A percentile compares a stretch with the other conserved stretches of the same genome.
Conservation (phyloP, 2,888 invertebrate genomes). For the Cosmia pyralina region DNA sequence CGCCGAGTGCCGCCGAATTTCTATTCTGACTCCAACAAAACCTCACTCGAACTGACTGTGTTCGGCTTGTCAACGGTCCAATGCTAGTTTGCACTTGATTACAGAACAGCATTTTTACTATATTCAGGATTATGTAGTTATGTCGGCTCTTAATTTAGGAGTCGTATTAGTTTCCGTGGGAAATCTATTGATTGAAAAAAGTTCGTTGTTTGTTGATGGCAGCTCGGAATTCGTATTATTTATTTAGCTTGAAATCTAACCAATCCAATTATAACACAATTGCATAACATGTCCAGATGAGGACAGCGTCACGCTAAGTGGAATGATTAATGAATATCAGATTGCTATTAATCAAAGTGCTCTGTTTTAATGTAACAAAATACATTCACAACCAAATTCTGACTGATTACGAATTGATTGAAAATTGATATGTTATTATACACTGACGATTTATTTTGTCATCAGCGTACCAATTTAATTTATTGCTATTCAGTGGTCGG, state of each 20-base stretch:
- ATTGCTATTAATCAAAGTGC: constrained; percentile 48
- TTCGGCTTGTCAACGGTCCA: constrained; percentile 60
- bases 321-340: constrained; percentile 47
- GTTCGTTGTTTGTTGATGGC: not conserved
- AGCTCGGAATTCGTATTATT: not conserved
- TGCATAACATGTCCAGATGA: constrained; percentile 16
- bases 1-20: constrained; percentile 68
- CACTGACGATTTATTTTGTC: constrained; percentile 45
- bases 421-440: constrained; percentile 52
- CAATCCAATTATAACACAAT: constrained; percentile 17
- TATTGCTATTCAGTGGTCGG: constrained; percentile 38
- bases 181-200: not conserved
- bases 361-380: constrained; percentile 46
- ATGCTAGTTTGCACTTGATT: constrained; percentile 65
- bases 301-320: constrained; percentile 7
- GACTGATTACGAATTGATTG: constrained; percentile 58
- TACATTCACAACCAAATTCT: constrained; percentile 42
- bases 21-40: constrained; percentile 67
- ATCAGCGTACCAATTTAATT: constrained; percentile 46
- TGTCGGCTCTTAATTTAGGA: constrained; percentile 6
- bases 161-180: not conserved
- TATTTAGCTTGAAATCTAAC: constrained; percentile 1
- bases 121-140: constrained; percentile 37
- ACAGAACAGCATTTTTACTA: constrained; percentile 55
- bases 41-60: constrained; percentile 62